Percentiles rank a stretch among this genome's conserved stretches.
Evolutionary conservation across 2,888 invertebrate species (phyloP).

Genomic region (Steinernema scapterisci): DNA sequence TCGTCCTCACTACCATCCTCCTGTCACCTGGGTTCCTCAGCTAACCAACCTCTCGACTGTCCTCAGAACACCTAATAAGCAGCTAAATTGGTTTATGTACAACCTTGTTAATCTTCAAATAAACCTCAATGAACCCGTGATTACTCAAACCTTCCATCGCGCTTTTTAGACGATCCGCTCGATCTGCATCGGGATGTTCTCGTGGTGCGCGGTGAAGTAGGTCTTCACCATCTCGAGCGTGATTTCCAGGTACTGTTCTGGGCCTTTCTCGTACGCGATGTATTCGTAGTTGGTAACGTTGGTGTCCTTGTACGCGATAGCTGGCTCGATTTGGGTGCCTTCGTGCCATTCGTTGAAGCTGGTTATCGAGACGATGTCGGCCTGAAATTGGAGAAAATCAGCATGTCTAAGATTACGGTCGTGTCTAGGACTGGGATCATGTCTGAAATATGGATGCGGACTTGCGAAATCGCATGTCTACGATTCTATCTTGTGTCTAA

Average conservation of each 20-base stretch:
- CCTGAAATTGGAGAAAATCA: slow-evolving; percentile 31
- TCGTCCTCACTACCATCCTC: not conserved
- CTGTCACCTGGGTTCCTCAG: slow-evolving; percentile 1
- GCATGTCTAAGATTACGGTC: too few species aligned
- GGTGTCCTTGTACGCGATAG: slow-evolving; percentile 70
- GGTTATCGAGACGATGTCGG: slow-evolving; percentile 74
- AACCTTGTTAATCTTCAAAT: not conserved
- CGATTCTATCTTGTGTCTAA: too few species aligned
- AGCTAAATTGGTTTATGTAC: slow-evolving; percentile 24
- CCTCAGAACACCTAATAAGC: too few species aligned
- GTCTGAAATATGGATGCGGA: too few species aligned
- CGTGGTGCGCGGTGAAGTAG: slow-evolving; percentile 50
- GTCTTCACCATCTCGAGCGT: slow-evolving; percentile 48
- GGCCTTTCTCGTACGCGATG: slow-evolving; percentile 38
- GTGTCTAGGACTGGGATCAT: too few species aligned
- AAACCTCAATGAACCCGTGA: not conserved
- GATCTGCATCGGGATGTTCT: slow-evolving; percentile 49
- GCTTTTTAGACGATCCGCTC: slow-evolving; percentile 41
- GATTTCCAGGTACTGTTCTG: slow-evolving; percentile 48
- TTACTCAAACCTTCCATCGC: not conserved
- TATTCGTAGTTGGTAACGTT: slow-evolving; percentile 59
- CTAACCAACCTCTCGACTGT: too few species aligned
- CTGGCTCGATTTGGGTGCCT: slow-evolving; percentile 79
- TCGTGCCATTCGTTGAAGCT: slow-evolving; percentile 81
- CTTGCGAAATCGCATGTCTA: too few species aligned